Percentiles rank a stretch among this genome's conserved stretches.
Evolutionary conservation across 92 coral and sea anemone genomes (phyloP).

Genomic region (Parazoanthus darwini): DNA sequence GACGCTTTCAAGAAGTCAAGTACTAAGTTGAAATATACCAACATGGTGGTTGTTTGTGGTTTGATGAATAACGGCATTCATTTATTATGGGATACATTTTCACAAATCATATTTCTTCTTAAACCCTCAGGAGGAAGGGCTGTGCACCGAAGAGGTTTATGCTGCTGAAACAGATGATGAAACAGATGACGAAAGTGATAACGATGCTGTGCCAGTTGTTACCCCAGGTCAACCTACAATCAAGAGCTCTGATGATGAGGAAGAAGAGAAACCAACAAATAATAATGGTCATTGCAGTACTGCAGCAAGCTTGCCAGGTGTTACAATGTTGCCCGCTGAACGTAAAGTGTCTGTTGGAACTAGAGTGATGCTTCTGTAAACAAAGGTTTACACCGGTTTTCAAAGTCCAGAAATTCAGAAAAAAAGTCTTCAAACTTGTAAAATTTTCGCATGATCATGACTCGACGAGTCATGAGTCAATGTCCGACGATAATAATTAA

Average conservation of each 20-base stretch:
- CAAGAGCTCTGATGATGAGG: slow-evolving; percentile 69
- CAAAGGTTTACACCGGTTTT: neutral
- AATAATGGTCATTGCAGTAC: neutral
- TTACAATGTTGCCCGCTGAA: neutral
- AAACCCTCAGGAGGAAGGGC: neutral
- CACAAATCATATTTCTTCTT: neutral
- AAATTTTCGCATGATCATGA: no score
- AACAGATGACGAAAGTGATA: slow-evolving; percentile 73
- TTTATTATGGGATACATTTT: neutral
- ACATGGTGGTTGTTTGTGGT: no score
- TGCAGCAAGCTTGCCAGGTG: neutral
- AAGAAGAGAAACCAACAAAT: slow-evolving; percentile 16
- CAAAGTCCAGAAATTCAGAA: neutral
- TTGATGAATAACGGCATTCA: no score
- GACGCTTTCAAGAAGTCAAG: no score
- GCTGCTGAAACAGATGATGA: slow-evolving; percentile 95
- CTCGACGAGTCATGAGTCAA: no score
- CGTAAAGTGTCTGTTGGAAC: neutral
- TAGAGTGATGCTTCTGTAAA: neutral
- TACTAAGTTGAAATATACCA: no score
- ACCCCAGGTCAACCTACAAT: slow-evolving; percentile 46
- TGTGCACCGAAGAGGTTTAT: slow-evolving; percentile 56
- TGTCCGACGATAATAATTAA: no score
- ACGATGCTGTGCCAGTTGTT: neutral
- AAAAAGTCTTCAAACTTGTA: no score